Evolutionary conservation across 2,113 vertebrate genomes (phyloP), one percentile per base, ranked within the genome.

Genomic region (Varanus salvator): DNA sequence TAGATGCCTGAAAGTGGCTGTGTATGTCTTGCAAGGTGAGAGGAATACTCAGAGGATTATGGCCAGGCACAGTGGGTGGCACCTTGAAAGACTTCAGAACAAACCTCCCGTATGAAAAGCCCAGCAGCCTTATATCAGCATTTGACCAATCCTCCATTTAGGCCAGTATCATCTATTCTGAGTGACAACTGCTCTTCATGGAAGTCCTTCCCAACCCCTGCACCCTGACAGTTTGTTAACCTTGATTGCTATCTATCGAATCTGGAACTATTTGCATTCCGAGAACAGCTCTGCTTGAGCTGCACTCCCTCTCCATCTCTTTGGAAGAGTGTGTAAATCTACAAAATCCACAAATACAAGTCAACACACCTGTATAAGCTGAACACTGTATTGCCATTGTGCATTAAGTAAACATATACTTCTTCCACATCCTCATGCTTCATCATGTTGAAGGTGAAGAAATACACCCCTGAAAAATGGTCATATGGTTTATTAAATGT

Each of bases 381-480:
- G 95, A 98, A 98, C 86, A 98, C 97, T 0, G 97, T 98, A 21
- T 98, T 98, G 31, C 98, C 98, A 0, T 98, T 98, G 89, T 98
- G 98, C 98, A 98, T 98, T n/a, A 98, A 95, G 93, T 98, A 98
- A 57, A 98, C 97, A 0, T 97, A 97, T 0, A 98, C 97, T 91
- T 98, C 97, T 29, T 98, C 98, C 2, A 98, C 98, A 44, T 98
- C 98, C 94, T 98, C 98, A 0, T 98, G 98, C 93, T 98, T 98
- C 97, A 98, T 97, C 98, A 98, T 98, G 84, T 95, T 97, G 93
- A 98, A 98, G 89, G 97, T 97, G 91, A 98, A 98, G 96, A 98
- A 98, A 91, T 98, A 98, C 4, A 98, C 97, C 0, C 98, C 97
- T 98, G 95, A 54, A 95, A 96, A 92, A 57, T 38, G 87, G 89